Evolutionary conservation across 2,888 invertebrate genomes (phyloP).

Genomic region (Drosophila paracracens): DNA sequence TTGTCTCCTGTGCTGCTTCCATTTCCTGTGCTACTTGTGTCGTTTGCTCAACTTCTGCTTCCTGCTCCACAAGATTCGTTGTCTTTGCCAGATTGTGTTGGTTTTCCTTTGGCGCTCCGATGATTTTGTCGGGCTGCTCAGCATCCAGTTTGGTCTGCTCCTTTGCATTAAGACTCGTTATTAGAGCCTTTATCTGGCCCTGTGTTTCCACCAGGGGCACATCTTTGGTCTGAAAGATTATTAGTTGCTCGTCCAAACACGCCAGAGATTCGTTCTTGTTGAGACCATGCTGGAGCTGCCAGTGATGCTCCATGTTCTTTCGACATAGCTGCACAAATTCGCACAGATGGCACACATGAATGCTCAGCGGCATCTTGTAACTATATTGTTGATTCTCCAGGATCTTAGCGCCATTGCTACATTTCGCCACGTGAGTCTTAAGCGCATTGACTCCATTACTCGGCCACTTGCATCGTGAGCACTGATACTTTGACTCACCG

Average conservation of each 20-base stretch:
- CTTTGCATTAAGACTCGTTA: neutral
- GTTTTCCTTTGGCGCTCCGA: neutral
- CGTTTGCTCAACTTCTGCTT: neutral
- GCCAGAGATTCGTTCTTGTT: slow-evolving; percentile 3
- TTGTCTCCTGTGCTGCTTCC: neutral
- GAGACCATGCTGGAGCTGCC: slow-evolving; percentile 82
- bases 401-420: slow-evolving; percentile 20
- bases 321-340: slow-evolving; percentile 90
- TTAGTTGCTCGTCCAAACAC: slow-evolving; percentile 23
- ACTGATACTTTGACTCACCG: slow-evolving; percentile 90
- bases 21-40: neutral
- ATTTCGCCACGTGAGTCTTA: slow-evolving; percentile 45
- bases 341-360: slow-evolving; percentile 90
- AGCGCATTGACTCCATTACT: slow-evolving; percentile 14
- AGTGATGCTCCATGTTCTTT: slow-evolving; percentile 88
- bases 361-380: slow-evolving; percentile 83
- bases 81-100: neutral
- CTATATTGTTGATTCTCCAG: neutral
- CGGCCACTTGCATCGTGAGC: slow-evolving; percentile 86
- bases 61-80: neutral
- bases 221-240: slow-evolving; percentile 51
- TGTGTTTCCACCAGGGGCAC: slow-evolving; percentile 42
- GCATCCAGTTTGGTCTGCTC: neutral
- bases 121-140: neutral
- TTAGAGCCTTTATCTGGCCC: neutral